Base-by-base conservation (phyloP, 2,797 vertebrate species). In the Pseudopleuronectes americanus region DNA sequence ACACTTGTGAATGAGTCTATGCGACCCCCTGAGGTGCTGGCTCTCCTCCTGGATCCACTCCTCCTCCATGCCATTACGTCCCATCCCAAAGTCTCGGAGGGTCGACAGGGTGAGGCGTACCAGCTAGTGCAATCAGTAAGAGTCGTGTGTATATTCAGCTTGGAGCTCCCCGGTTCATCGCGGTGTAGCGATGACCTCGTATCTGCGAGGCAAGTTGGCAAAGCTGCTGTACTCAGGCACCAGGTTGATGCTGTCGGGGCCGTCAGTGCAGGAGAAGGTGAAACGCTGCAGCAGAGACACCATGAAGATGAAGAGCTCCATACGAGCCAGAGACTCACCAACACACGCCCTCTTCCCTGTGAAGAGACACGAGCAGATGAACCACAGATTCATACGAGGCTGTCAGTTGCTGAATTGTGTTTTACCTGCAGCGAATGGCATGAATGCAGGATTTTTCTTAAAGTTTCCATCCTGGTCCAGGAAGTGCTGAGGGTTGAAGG, bases 241-340 rank as follows among this genome's bases (percentile, higher is more conserved):
- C 33, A 93, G 59, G 80, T 92, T 90, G 0, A 96, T 9, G 4
- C 86, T 74, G 6, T 82, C 81, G 0, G 81, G 86, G 0, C 89
- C 81, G 2, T 74, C 78, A 0, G 79, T 68, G 8, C 89, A 80
- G 0, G 83, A 86, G 17, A 94, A 89, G 51, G 75, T 87, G 80
- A 93, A 93, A 26, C 3, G 64, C 76, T 92, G 90, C 49, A 96
- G 85, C 51, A 96, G 78, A 28, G 93, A 67, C 1, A 94, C 93
- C 68, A 95, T 21, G 68, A 96, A 94, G n/a, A 96, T 78, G 82
- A 96, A 96, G 8, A 94, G 69, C 77, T 96, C 93, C 26, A 94
- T 94, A 2, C 87, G 92, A 0, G 92, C 95, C 48, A 97, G 84
- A 28, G 92, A 90, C 84, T 96, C 95, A 2, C 95, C 96, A 0